phyloP scores from a whole-genome alignment of 2,888 invertebrate genomes.

The Apeira syringaria region DNA sequence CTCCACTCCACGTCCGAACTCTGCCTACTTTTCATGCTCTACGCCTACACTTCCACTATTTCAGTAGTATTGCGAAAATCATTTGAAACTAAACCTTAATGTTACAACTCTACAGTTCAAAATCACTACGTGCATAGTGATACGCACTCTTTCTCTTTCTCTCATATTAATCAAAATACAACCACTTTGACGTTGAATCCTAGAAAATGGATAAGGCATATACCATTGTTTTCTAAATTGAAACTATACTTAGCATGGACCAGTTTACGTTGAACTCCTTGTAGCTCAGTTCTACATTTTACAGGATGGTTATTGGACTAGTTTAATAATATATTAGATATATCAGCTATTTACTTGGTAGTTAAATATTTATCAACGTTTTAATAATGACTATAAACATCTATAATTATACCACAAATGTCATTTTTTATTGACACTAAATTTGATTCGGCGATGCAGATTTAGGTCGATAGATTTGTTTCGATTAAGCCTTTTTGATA shows the following conservation, averaged over 20 bases:
- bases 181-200: slow-evolving; percentile 81
- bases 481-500: no score
- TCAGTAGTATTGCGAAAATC: slow-evolving; percentile 64
- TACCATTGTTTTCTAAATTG: slow-evolving; percentile 79
- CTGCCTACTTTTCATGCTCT: slow-evolving; percentile 81
- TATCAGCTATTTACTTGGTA: no score
- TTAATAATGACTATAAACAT: no score
- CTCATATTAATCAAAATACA: slow-evolving; percentile 82
- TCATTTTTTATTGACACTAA: no score
- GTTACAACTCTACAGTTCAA: slow-evolving; percentile 44
- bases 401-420: no score
- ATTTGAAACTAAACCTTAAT: slow-evolving; percentile 57
- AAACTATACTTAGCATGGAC: slow-evolving; percentile 68
- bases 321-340: no score
- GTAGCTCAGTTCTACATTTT: slow-evolving; percentile 18
- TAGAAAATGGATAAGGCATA: slow-evolving; percentile 79
- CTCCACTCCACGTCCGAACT: slow-evolving; percentile 62
- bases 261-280: slow-evolving; percentile 52
- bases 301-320: no score
- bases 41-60: slow-evolving; percentile 80
- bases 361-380: no score
- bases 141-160: slow-evolving; percentile 76
- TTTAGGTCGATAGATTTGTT: no score
- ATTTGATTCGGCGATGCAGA: no score
- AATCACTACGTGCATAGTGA: slow-evolving; percentile 34